Base-by-base conservation (phyloP, 2,113 vertebrate genomes). In the Choloepus hoffmanni region DNA sequence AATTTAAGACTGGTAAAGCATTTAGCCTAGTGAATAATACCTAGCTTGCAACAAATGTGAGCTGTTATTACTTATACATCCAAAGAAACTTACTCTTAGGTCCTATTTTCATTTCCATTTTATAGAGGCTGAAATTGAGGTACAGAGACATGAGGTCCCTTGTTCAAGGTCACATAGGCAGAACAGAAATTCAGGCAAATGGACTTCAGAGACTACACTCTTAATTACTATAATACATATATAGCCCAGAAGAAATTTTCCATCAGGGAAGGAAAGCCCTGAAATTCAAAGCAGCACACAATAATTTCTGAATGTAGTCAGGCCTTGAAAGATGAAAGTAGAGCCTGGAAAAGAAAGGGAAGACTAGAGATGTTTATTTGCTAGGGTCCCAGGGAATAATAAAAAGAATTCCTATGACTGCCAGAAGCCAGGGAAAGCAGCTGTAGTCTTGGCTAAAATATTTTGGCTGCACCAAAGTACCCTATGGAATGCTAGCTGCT, bases 51-150 rank as follows among this genome's bases (percentile, higher is more conserved):
- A 1, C 2, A n/a, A 12, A 43, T 5, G n/a, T 63, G 26, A 55
- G 36, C 15, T 73, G 33, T 45, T 68, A 21, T 5, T 24, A 43
- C 53, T n/a, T 82, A 45, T 9, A 13, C 58, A 33, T 83, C 45
- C 23, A 15, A 7, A 24, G 43, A 78, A 62, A 86, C 55, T 70
- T 83, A 62, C 36, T 16, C 16, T 55, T 26, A 60, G 2, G 2
- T 68, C 58, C 74, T 65, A 15, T 86, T 55, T 93, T 95, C 48
- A 91, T 89, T 93, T 87, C 28, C 65, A 30, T 45, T 86, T 90
- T 26, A 43, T 43, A 16, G 36, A 77, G 45, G 19, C 72, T 88
- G 76, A 88, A 77, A 76, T 15, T 0, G 26, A 94, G 53, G 30
- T 40, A n/a, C 28, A 40, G n/a, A 70, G 58, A 72, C 15, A 23